Percentiles rank a stretch among this genome's conserved stretches.
phyloP scores from a whole-genome alignment of 1,140 invertebrate species.

The Caenorhabditis inopinata region DNA sequence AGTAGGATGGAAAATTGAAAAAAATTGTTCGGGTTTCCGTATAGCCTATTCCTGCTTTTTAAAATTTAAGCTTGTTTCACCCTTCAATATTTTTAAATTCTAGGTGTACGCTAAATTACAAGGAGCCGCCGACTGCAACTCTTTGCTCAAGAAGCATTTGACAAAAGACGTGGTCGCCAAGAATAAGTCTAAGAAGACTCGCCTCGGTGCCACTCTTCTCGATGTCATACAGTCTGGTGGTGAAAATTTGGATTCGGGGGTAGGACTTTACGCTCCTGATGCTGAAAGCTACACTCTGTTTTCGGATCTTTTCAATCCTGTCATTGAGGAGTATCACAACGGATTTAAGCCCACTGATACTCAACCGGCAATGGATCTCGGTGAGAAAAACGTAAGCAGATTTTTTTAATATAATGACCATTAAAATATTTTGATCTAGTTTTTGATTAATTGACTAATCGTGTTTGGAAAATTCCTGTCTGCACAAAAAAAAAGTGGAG shows the following conservation, averaged over 20 bases:
- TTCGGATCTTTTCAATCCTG: slow-evolving; percentile 85
- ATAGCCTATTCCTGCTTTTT: too few relatives aligned
- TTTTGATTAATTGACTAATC: too few relatives aligned
- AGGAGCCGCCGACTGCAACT: slow-evolving; percentile 51
- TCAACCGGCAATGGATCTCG: slow-evolving; percentile 86
- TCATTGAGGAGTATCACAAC: slow-evolving; percentile 70
- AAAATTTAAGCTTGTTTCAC: too few relatives aligned
- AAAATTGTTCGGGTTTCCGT: too few relatives aligned
- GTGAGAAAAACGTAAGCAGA: slow-evolving; percentile 75
- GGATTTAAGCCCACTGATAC: slow-evolving; percentile 67
- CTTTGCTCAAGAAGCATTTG: slow-evolving; percentile 62
- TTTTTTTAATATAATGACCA: too few relatives aligned
- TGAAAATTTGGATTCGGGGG: slow-evolving; percentile 75
- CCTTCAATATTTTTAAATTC: too few relatives aligned
- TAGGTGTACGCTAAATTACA: not conserved
- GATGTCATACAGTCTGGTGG: slow-evolving; percentile 70
- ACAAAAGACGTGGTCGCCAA: slow-evolving; percentile 57
- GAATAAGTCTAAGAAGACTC: slow-evolving; percentile 45
- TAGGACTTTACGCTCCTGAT: slow-evolving; percentile 91
- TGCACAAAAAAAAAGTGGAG: too few relatives aligned
- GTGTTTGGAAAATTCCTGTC: too few relatives aligned
- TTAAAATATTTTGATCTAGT: too few relatives aligned
- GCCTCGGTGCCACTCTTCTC: slow-evolving; percentile 36
- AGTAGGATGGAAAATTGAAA: too few relatives aligned
- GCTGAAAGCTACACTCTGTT: slow-evolving; percentile 87